Percentiles rank a stretch among this genome's conserved stretches.
phyloP scores from a whole-genome alignment of 1,140 invertebrate genomes.

The Meteorus sp. region DNA sequence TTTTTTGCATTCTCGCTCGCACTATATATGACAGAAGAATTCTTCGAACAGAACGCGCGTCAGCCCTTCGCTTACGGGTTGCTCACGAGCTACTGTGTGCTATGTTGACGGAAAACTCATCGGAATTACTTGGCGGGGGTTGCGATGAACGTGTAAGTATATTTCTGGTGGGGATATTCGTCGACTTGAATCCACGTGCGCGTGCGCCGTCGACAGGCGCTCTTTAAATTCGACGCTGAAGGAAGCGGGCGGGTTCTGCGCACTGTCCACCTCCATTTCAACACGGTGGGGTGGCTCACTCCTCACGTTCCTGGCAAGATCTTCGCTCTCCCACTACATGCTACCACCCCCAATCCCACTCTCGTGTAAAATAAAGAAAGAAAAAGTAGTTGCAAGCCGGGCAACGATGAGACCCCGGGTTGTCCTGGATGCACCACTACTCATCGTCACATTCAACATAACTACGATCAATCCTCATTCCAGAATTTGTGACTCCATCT shows the following conservation, averaged over 20 bases:
- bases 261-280: constrained; percentile 46
- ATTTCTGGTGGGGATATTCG: not conserved
- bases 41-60: constrained; percentile 24
- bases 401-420: constrained; percentile 39
- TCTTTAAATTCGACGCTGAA: constrained; percentile 48
- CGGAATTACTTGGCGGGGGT: constrained; percentile 15
- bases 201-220: constrained; percentile 42
- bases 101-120: constrained; percentile 49
- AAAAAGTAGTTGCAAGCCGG: constrained; percentile 29
- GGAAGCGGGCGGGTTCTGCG: constrained; percentile 58
- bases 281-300: constrained; percentile 25
- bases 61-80: constrained; percentile 47
- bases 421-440: constrained; percentile 44
- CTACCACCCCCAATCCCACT: no score
- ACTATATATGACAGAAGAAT: not conserved
- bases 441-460: constrained; percentile 26
- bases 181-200: not conserved
- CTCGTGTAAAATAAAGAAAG: constrained; percentile 35
- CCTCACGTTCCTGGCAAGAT: constrained; percentile 26
- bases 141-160: constrained; percentile 6
- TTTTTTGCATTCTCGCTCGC: not conserved
- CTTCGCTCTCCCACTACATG: constrained; percentile 31
- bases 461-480: no score
- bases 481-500: constrained; percentile 11
- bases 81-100: constrained; percentile 57